Evolutionary conservation across 1,140 invertebrate genomes (phyloP).

Genomic region (Solenopsis invicta): DNA sequence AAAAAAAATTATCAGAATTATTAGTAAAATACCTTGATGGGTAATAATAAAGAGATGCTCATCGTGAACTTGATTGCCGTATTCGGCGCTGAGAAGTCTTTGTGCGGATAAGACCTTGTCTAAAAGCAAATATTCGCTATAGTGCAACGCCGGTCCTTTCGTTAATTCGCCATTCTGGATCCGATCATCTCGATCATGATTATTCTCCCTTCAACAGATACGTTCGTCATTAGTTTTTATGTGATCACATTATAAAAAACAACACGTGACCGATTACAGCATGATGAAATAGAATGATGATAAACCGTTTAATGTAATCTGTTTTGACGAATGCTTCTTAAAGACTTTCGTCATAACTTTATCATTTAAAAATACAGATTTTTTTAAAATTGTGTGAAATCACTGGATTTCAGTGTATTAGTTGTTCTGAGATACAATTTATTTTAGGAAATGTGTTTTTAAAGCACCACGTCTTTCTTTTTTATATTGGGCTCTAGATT

Average conservation of each 20-base stretch:
- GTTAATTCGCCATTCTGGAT: slow-evolving; percentile 85
- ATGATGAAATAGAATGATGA: not conserved
- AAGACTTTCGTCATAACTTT: slow-evolving; percentile 13
- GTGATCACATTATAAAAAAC: not conserved
- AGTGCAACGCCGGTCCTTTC: slow-evolving; percentile 91
- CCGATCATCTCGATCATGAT: slow-evolving; percentile 83
- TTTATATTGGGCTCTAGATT: not conserved
- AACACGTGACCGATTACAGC: not conserved
- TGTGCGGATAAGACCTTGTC: slow-evolving; percentile 96
- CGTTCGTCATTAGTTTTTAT: not conserved
- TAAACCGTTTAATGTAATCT: slow-evolving; percentile 11
- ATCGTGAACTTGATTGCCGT: slow-evolving; percentile 93
- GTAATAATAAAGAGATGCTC: slow-evolving; percentile 99
- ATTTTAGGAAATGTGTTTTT: not conserved
- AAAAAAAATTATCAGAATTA: slow-evolving; percentile 1
- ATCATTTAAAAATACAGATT: not conserved
- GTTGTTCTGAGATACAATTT: not conserved
- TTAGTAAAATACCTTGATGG: slow-evolving; percentile 94
- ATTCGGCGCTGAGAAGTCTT: slow-evolving; percentile 92
- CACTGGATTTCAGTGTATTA: not conserved
- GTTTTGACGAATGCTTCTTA: not conserved
- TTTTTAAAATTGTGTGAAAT: not conserved
- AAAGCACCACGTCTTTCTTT: not conserved
- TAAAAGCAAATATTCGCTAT: slow-evolving; percentile 95
- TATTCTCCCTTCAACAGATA: slow-evolving; percentile 75